phyloP scores from a whole-genome alignment of 1,140 invertebrate species.

The Brachionus plicatilis region DNA sequence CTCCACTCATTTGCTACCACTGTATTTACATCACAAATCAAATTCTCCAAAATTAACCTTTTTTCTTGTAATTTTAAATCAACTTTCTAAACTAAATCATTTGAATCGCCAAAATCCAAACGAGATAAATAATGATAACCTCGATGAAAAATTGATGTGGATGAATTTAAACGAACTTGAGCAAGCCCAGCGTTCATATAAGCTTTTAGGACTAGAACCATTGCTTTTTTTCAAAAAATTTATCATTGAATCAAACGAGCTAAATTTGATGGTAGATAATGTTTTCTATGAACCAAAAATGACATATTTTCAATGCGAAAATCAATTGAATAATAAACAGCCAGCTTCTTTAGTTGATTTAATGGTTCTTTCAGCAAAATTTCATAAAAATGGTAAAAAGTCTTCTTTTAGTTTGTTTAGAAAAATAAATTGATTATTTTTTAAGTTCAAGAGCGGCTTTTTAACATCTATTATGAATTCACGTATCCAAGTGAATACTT shows the following conservation, averaged over 20 bases:
- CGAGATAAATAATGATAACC: conserved; percentile 17
- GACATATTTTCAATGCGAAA: conserved; percentile 41
- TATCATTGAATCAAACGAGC: conserved; percentile 38
- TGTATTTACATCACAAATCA: background rate
- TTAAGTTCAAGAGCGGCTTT: conserved; percentile 30
- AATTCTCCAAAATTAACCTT: background rate
- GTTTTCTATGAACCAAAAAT: conserved; percentile 43
- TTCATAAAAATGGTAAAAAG: conserved; percentile 42
- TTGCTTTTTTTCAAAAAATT: background rate
- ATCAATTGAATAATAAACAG: background rate
- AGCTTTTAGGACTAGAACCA: background rate
- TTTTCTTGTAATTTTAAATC: background rate
- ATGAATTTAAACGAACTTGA: background rate
- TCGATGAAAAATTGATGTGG: background rate
- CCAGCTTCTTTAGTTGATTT: conserved; percentile 46
- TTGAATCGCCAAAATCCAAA: background rate
- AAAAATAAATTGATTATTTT: background rate
- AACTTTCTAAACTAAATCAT: conserved; percentile 4
- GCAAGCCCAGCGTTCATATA: background rate
- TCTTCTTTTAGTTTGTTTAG: background rate
- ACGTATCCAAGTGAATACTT: conserved; percentile 41
- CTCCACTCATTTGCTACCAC: conserved; percentile 14
- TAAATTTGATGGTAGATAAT: conserved; percentile 43
- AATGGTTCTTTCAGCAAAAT: conserved; percentile 51
- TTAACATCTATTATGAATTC: background rate